A percentile compares a stretch with the other conserved stretches of the same genome.
Evolutionary conservation across 2,113 vertebrate species (phyloP).

Genomic region (Hypanus sabinus): DNA sequence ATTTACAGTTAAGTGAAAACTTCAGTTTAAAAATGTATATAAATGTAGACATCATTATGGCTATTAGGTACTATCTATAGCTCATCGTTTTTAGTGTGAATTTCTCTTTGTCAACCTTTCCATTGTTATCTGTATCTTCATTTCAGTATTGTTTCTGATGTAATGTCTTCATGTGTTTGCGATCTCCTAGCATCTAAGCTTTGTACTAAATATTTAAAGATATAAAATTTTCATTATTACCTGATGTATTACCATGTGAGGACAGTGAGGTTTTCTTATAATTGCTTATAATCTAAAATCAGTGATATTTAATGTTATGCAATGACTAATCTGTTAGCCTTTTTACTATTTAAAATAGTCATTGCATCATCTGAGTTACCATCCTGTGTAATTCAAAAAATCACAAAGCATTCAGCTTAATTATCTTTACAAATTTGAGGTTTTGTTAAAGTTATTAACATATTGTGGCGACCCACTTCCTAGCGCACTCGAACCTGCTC

Average conservation of each 20-base stretch:
- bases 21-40: background rate
- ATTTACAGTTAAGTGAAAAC: background rate
- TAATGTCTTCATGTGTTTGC: background rate
- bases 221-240: background rate
- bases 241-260: background rate
- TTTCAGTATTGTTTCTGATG: background rate
- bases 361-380: too few species aligned
- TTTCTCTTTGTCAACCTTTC: background rate
- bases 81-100: background rate
- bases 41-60: background rate
- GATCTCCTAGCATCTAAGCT: background rate
- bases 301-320: background rate
- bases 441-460: background rate
- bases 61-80: constrained; percentile 1
- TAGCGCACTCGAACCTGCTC: too few species aligned
- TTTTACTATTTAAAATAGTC: background rate
- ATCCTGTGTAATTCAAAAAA: background rate
- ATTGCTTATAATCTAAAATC: background rate
- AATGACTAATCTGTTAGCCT: background rate
- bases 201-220: background rate
- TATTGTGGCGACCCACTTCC: too few species aligned
- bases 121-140: background rate
- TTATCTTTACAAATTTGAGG: background rate
- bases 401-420: background rate
- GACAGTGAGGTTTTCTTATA: background rate